Percentiles rank a stretch among this genome's conserved stretches.
phyloP scores from a whole-genome alignment of 2,888 invertebrate species.

The Miltochrista miniata region DNA sequence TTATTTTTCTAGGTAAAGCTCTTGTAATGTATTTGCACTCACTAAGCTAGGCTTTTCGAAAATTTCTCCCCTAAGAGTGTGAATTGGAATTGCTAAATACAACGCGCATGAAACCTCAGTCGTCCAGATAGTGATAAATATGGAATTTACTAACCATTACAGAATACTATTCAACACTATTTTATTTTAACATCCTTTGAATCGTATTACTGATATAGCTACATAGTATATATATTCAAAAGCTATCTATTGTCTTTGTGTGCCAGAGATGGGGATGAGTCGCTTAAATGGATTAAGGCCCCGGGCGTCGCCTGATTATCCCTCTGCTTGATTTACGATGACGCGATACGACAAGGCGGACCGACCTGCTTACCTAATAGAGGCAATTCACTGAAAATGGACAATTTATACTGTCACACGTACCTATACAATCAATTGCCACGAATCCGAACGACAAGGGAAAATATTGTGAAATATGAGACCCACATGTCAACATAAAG shows the following conservation, averaged over 20 bases:
- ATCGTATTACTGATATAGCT: too few species aligned
- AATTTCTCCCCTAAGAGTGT: too few species aligned
- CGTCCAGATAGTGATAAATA: too few species aligned
- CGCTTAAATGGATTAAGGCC: conserved; percentile 75
- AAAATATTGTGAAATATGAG: conserved; percentile 71
- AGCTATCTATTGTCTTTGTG: conserved; percentile 68
- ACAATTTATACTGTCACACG: conserved; percentile 71
- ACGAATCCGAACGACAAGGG: conserved; percentile 33
- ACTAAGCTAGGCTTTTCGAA: too few species aligned
- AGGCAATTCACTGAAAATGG: conserved; percentile 59
- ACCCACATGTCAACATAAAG: conserved; percentile 60
- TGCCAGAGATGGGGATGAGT: conserved; percentile 72
- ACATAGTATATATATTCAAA: conserved; percentile 41
- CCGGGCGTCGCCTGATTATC: conserved; percentile 74
- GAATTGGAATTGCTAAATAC: too few species aligned
- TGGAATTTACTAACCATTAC: too few species aligned
- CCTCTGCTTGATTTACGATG: conserved; percentile 78
- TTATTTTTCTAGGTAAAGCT: too few species aligned
- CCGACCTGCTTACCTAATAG: conserved; percentile 67
- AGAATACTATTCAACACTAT: too few species aligned
- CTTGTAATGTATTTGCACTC: neutral
- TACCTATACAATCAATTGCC: conserved; percentile 68
- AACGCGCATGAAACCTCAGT: too few species aligned
- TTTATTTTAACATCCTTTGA: too few species aligned
- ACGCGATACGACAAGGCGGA: conserved; percentile 65